These are phyloP conservation scores for Spheniscus humboldti DNA, from an alignment of 2,797 vertebrate genomes.

Conservation along the genomic window DNA sequence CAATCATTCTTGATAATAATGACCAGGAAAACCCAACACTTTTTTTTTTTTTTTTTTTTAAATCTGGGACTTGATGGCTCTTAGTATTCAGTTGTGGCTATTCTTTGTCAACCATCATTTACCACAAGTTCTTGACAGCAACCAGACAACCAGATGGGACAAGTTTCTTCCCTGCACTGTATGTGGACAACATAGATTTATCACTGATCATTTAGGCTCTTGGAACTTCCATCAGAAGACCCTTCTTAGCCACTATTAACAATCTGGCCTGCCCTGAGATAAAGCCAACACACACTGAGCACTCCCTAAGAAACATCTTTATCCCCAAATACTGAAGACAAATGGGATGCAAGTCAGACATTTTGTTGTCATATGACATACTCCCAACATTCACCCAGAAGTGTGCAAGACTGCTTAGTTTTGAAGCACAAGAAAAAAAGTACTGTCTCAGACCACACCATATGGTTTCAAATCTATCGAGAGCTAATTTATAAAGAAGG, in stretches of 20 bases:
- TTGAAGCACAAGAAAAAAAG: neutral
- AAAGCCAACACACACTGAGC: neutral
- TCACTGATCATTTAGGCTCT: neutral
- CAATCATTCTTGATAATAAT: neutral
- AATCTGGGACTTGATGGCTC: neutral
- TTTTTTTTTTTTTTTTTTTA: neutral
- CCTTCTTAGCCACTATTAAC: neutral
- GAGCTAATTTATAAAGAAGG: neutral
- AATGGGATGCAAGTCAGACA: neutral
- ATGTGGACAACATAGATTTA: neutral
- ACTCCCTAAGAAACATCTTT: neutral
- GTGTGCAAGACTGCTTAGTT: neutral
- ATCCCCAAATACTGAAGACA: neutral
- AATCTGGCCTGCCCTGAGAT: neutral
- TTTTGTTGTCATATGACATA: neutral
- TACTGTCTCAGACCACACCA: neutral
- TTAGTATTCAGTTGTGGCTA: neutral
- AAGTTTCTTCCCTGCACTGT: neutral
- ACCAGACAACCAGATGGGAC: neutral
- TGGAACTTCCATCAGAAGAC: neutral
- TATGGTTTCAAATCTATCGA: neutral
- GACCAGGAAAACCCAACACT: neutral
- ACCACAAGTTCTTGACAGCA: neutral
- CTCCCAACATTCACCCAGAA: neutral
- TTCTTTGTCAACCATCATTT: neutral